Conservation (phyloP, 2,797 vertebrate species). For the Myotis findleyi region DNA sequence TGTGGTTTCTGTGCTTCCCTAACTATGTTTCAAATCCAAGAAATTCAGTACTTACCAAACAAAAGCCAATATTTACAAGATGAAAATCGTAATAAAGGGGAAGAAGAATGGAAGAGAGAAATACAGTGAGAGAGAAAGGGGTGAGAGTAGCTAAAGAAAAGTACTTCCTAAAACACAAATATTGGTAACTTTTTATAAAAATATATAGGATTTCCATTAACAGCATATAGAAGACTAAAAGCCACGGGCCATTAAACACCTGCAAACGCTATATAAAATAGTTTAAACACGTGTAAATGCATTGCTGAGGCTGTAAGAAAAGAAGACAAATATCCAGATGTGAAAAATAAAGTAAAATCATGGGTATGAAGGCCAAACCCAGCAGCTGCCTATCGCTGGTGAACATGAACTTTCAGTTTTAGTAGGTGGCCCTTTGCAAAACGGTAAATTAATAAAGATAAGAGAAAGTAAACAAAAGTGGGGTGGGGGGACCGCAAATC, state of each 20-base stretch:
- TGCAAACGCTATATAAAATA: slow-evolving; percentile 26
- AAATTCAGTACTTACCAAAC: neutral
- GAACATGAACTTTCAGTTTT: slow-evolving; percentile 14
- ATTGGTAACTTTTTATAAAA: neutral
- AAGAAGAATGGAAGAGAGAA: neutral
- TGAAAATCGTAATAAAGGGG: neutral
- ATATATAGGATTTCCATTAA: neutral
- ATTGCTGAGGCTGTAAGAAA: slow-evolving; percentile 35
- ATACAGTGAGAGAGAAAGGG: neutral
- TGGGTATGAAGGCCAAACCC: neutral
- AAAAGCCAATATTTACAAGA: neutral
- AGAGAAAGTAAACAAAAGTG: neutral
- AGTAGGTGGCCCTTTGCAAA: neutral
- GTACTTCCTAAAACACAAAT: neutral
- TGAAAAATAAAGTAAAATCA: slow-evolving; percentile 37
- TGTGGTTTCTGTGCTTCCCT: neutral
- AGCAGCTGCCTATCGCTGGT: neutral
- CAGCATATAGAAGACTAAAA: neutral
- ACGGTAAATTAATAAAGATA: slow-evolving; percentile 45
- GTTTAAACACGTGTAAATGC: neutral
- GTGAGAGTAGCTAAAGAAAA: neutral
- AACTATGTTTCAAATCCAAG: neutral
- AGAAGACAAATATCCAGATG: slow-evolving; percentile 24
- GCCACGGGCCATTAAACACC: neutral
- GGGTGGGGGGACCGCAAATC: neutral